A percentile compares a stretch with the other conserved stretches of the same genome.
Evolutionary conservation across 2,797 vertebrate genomes (phyloP).

Genomic region (Anguilla megastoma): DNA sequence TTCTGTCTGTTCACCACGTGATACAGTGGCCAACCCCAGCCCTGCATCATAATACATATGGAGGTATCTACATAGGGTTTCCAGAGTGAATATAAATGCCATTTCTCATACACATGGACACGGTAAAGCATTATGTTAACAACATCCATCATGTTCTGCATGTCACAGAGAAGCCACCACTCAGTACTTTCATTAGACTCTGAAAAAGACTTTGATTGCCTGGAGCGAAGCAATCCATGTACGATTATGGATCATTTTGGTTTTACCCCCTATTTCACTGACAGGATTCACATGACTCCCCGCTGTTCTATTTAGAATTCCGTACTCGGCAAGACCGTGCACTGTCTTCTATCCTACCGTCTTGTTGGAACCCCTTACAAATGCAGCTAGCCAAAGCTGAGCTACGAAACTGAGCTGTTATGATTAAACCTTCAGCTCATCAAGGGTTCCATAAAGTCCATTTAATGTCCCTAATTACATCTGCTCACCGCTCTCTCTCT

Average conservation of each 20-base stretch:
- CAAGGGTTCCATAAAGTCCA: not conserved
- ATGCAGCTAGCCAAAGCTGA: not conserved
- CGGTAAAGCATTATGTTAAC: not conserved
- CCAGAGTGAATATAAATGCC: not conserved
- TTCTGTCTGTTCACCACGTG: not conserved
- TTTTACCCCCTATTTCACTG: not conserved
- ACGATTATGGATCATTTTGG: constrained; percentile 4
- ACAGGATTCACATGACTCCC: not conserved
- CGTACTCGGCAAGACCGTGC: not conserved
- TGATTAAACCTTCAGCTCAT: not conserved
- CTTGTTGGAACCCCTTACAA: not conserved
- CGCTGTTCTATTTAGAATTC: not conserved
- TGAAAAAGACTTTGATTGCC: not conserved
- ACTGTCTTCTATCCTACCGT: not conserved
- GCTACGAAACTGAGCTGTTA: not conserved
- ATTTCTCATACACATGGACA: not conserved
- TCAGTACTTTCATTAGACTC: not conserved
- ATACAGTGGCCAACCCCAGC: not conserved
- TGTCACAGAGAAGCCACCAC: not conserved
- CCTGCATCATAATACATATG: not conserved
- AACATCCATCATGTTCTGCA: not conserved
- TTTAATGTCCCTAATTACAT: not conserved
- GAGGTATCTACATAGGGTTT: not conserved
- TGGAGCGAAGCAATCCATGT: not conserved
- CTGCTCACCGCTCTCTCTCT: not conserved